Base-by-base conservation (phyloP, 2,113 vertebrate species). In the Pygoscelis adeliae region DNA sequence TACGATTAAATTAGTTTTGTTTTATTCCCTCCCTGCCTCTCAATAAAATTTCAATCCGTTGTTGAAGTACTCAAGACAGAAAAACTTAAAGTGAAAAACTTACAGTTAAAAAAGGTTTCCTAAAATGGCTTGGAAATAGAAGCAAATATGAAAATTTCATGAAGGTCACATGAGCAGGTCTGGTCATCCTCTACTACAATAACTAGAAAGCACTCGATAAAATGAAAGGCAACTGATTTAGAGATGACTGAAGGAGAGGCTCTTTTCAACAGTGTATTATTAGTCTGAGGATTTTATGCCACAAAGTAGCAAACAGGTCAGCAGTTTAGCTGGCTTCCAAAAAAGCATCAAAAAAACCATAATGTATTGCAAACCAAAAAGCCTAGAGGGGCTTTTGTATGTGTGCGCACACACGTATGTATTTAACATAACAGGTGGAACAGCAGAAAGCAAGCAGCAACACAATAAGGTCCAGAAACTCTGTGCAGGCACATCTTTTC, bases 371-470 rank as follows among this genome's bases (percentile, higher is more conserved):
- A 82, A 69, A 53, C 11, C 25, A 76, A 76, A 95, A 71, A 32
- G 63, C 15, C 47, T 36, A 21, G 11, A 74, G 26, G 30, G 26
- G 40, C 5, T 10, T 21, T 46, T 30, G 23, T 30, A 8, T 5
- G 9, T 3, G 26, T 30, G 32, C 46, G 18, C 16, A 15, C 20
- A 22, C 5, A 4, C 0, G 0, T 38, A 32, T 11, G 4, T 66
- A 32, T 49, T 29, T 42, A 40, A 23, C 18, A 40, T 9, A 88
- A 32, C 36, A n/a, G 25, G 36, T 29, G 15, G 47, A 56, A 40
- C 6, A 50, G 90, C 16, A 87, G 52, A 74, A 71, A 78, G 69
- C 7, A 53, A 66, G 15, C 18, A 38, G 22, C 18, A 66, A 22
- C 23, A 42, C 15, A 61, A 0, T 2, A 30, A 89, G 66, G 38